Conservation (phyloP, 1,140 invertebrate genomes). For the Micrasema minimum region DNA sequence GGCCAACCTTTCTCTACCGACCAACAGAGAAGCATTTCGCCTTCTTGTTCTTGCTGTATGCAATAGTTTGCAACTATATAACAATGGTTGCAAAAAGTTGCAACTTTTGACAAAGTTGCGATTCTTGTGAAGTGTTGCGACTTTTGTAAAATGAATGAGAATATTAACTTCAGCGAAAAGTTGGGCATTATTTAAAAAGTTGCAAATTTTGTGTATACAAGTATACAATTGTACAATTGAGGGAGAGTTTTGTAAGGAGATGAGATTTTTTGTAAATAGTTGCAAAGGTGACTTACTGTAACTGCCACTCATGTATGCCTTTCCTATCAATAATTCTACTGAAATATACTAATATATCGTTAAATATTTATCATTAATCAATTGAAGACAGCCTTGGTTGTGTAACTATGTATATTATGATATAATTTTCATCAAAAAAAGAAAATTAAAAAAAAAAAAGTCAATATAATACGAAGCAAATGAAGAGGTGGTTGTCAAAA, state of each 20-base stretch:
- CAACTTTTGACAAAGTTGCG: background rate
- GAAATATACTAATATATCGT: too few species aligned
- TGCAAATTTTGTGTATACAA: too few species aligned
- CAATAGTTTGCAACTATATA: constrained; percentile 28
- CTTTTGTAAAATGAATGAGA: too few species aligned
- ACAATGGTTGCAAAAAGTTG: constrained; percentile 2
- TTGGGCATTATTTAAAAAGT: too few species aligned
- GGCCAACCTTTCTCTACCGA: constrained; percentile 6
- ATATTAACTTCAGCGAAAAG: too few species aligned
- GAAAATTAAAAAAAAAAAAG: constrained; percentile 6
- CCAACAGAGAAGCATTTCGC: constrained; percentile 22
- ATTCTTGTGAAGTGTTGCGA: background rate
- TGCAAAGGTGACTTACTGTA: constrained; percentile 4
- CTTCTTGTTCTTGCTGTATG: constrained; percentile 46
- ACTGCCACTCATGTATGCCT: constrained; percentile 27
- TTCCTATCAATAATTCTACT: background rate
- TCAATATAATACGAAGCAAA: too few species aligned
- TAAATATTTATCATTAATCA: background rate
- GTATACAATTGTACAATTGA: too few species aligned
- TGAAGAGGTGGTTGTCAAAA: too few species aligned
- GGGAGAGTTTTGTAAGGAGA: too few species aligned
- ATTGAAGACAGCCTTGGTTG: constrained; percentile 28
- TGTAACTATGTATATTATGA: constrained; percentile 11
- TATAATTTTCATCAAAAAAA: constrained; percentile 11
- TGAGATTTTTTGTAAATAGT: too few species aligned